Conservation (phyloP, 35 echinoderm and acorn worm genomes). For the Eucidaris tribuloides region DNA sequence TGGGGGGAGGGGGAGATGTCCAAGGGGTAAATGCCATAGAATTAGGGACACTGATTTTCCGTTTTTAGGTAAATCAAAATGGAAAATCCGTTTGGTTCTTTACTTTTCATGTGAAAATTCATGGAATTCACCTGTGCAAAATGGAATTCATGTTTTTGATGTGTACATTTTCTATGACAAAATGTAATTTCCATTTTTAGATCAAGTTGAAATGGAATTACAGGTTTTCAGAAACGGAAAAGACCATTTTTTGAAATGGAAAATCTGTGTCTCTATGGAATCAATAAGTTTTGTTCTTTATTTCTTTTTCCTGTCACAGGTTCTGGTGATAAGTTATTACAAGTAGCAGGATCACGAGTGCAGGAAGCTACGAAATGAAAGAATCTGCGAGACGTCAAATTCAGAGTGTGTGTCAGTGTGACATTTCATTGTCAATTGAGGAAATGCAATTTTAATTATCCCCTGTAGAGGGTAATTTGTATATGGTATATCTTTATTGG, state of each 20-base stretch:
- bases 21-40: too few species aligned
- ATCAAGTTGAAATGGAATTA: neutral
- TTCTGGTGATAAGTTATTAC: slow-evolving; percentile 62
- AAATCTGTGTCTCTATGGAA: neutral
- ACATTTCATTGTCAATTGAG: neutral
- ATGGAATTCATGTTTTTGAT: neutral
- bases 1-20: too few species aligned
- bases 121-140: too few species aligned
- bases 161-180: neutral
- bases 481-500: too few species aligned
- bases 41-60: too few species aligned
- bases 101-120: too few species aligned
- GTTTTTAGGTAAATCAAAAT: too few species aligned
- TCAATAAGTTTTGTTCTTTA: neutral
- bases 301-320: slow-evolving; percentile 29
- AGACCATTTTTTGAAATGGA: neutral
- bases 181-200: neutral
- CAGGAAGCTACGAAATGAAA: slow-evolving; percentile 61
- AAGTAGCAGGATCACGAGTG: slow-evolving; percentile 82
- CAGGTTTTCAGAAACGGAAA: neutral
- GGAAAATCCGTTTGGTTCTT: too few species aligned
- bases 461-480: too few species aligned
- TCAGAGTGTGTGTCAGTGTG: too few species aligned
- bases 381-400: neutral
- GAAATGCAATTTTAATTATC: too few species aligned